Evolutionary conservation across 2,113 vertebrate genomes (phyloP), one percentile per base, ranked within the genome.

Genomic region (Festucalex cinctus): DNA sequence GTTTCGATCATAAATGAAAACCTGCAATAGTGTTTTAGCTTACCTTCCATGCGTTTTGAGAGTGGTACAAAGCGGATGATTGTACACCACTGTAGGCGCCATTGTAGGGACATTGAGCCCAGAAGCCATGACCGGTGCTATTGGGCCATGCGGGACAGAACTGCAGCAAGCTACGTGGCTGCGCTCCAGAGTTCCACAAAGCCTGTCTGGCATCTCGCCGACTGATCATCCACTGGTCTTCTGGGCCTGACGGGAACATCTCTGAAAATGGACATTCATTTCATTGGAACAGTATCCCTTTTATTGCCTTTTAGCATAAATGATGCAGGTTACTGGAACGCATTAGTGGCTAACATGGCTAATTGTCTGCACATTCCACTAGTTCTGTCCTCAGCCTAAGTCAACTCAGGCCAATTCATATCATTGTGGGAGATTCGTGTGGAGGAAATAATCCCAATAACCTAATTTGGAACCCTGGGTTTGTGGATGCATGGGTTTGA

Each of bases 1-100:
- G n/a, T n/a, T n/a, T n/a, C n/a, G n/a, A n/a, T n/a, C n/a, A n/a
- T n/a, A n/a, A n/a, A n/a, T n/a, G n/a, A n/a, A n/a, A n/a, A n/a
- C n/a, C n/a, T 26, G 5, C 19, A 12, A 58, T 59, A 8, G 2
- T 16, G 16, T 16, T 59, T 54, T 54, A 2, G 16, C 86, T 20
- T 94, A 95, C 93, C 93, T 92, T 89, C 75, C 82, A 82, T 69
- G 60, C 20, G 41, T 78, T 80, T 68, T 79, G 53, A 43, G 77
- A 69, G 69, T 83, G 87, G 74, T 56, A 73, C 90, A 88, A 86
- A 69, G 74, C 74, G 67, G 88, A 80, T 3, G 67, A 49, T 56
- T 62, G 66, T 43, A 72, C 77, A 82, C 57, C 26, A 0, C 68
- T 16, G 85, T 82, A 87, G 86, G 85, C 74, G 69, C 79, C 68